A percentile compares a stretch with the other conserved stretches of the same genome.
phyloP scores from a whole-genome alignment of 2,113 vertebrate genomes.

The Apus apus region DNA sequence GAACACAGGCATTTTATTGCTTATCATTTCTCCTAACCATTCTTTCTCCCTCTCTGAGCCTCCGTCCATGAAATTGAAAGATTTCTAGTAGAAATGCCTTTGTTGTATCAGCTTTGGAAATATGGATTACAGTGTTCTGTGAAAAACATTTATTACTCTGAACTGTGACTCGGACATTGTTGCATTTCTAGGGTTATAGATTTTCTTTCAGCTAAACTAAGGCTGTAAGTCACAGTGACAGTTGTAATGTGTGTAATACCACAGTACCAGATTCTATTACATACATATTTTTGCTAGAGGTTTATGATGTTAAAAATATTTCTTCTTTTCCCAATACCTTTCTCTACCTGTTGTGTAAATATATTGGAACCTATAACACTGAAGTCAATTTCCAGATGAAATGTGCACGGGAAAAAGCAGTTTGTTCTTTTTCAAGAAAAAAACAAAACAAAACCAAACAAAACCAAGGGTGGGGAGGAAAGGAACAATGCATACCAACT shows the following conservation, averaged over 20 bases:
- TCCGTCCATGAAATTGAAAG: slow-evolving; percentile 82
- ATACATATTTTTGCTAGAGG: slow-evolving; percentile 86
- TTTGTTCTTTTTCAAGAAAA: slow-evolving; percentile 64
- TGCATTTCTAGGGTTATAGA: slow-evolving; percentile 84
- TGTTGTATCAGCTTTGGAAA: slow-evolving; percentile 83
- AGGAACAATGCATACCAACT: slow-evolving; percentile 57
- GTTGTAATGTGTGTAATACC: slow-evolving; percentile 85
- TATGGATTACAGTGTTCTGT: slow-evolving; percentile 82
- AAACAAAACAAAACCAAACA: neutral
- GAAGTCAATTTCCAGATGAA: slow-evolving; percentile 82
- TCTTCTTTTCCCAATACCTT: slow-evolving; percentile 79
- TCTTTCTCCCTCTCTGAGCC: slow-evolving; percentile 50
- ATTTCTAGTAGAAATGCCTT: slow-evolving; percentile 81
- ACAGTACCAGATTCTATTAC: slow-evolving; percentile 84
- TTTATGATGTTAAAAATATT: slow-evolving; percentile 84
- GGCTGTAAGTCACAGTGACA: slow-evolving; percentile 85
- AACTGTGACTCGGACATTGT: slow-evolving; percentile 83
- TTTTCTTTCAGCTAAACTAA: slow-evolving; percentile 88
- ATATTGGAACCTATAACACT: slow-evolving; percentile 78
- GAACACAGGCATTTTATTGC: slow-evolving; percentile 57
- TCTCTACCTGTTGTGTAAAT: slow-evolving; percentile 82
- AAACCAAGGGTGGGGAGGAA: neutral
- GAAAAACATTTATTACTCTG: slow-evolving; percentile 85
- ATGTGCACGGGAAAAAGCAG: slow-evolving; percentile 72
- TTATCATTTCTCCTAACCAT: slow-evolving; percentile 63